phyloP scores from a whole-genome alignment of 2,888 invertebrate species.

The Aspidiotus rigidus region DNA sequence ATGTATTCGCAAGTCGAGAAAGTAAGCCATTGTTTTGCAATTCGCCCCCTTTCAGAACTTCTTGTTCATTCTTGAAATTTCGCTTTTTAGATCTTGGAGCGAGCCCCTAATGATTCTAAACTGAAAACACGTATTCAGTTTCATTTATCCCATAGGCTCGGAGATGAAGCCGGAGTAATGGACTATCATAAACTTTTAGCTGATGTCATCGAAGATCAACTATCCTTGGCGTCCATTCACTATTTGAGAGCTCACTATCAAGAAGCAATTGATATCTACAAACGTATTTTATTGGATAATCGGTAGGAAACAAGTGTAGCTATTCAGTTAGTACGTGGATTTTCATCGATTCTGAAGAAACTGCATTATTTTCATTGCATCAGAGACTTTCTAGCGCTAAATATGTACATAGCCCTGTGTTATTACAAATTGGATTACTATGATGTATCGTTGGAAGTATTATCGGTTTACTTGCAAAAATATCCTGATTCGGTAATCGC shows the following conservation, averaged over 20 bases:
- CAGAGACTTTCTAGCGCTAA: constrained; percentile 83
- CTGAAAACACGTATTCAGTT: constrained; percentile 72
- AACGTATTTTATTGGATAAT: constrained; percentile 80
- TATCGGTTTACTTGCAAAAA: constrained; percentile 82
- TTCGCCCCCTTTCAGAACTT: neutral
- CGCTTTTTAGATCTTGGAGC: constrained; percentile 46
- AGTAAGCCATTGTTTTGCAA: constrained; percentile 36
- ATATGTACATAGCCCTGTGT: constrained; percentile 93
- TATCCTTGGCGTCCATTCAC: constrained; percentile 91
- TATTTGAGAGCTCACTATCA: constrained; percentile 94
- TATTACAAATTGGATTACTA: constrained; percentile 98
- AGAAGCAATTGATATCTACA: constrained; percentile 97
- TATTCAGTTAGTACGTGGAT: neutral
- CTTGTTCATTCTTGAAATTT: neutral
- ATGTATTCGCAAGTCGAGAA: constrained; percentile 66
- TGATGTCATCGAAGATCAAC: constrained; percentile 85
- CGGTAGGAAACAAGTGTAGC: constrained; percentile 52
- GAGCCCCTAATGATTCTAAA: constrained; percentile 52
- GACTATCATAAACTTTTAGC: constrained; percentile 73
- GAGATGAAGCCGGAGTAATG: constrained; percentile 76
- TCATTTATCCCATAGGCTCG: constrained; percentile 87
- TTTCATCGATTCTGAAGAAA: neutral
- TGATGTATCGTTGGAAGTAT: constrained; percentile 95
- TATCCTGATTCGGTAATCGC: constrained; percentile 91
- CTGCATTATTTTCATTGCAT: constrained; percentile 39